Base-by-base conservation (phyloP, 2,113 vertebrate genomes). In the Oreochromis niloticus region DNA sequence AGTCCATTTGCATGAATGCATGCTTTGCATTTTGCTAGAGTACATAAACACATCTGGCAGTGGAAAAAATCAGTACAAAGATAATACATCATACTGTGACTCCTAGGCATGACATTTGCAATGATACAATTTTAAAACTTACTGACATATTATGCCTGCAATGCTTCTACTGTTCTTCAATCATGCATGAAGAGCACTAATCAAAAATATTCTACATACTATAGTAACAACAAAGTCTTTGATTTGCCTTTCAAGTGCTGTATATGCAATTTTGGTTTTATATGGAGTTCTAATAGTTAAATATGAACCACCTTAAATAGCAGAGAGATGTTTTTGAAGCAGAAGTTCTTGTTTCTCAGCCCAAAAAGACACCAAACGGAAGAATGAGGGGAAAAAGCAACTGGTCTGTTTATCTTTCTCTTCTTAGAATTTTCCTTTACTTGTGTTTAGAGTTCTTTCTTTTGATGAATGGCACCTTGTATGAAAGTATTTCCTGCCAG, bases 361-460 rank as follows among this genome's bases (percentile, higher is more conserved):
- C 46, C 39, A 79, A 79, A 46, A 46, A 41, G 48, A 81, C 63
- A 57, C 43, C 32, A 84, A 59, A 27, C 11, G 50, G 41, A 82
- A 43, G 12, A 84, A 81, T 8, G 30, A 83, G 7, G 5, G 8
- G 46, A 19, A 5, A 85, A 81, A 56, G 4, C 39, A 22, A 19
- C 14, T 7, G 22, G n/a, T 73, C 46, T 79, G 48, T 81, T 61
- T 4, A 81, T 4, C n/a, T 84, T 52, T 50, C 14, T 81, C 32
- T 78, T 4, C 32, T 83, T 36, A 24, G 39, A 86, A 27, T 82
- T 39, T 79, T 27, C 54, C 13, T 12, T 66, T 30, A 54, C 56
- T 81, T 54, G 16, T 85, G 81, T 91, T 93, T 91, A 83, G 55
- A 83, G 32, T 75, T 85, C 22, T 81, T 8, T 52, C 12, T 81